phyloP scores from a whole-genome alignment of 2,888 invertebrate species.

The Hofmannophila pseudospretella region DNA sequence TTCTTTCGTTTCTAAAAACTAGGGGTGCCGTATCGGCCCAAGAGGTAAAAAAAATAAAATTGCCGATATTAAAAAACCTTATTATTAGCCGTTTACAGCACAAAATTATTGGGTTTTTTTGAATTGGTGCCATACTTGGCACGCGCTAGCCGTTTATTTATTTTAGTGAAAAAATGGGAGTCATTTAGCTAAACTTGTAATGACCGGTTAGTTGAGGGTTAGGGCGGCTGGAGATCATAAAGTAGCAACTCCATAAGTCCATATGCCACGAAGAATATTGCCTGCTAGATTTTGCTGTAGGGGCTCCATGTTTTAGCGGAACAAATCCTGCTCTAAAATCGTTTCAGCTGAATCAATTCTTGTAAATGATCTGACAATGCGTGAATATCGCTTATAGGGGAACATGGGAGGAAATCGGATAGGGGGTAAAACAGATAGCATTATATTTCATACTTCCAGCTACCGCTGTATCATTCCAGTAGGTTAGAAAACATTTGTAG shows the following conservation, averaged over 20 bases:
- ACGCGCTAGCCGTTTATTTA: slow-evolving; percentile 12
- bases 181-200: slow-evolving; percentile 23
- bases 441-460: too few species aligned
- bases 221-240: slow-evolving; percentile 25
- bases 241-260: slow-evolving; percentile 42
- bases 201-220: slow-evolving; percentile 27
- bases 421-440: too few species aligned
- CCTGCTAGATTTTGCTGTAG: slow-evolving; percentile 23
- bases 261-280: slow-evolving; percentile 38
- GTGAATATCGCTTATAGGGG: too few species aligned
- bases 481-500: too few species aligned
- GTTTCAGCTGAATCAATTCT: too few species aligned
- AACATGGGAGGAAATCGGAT: too few species aligned
- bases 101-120: slow-evolving; percentile 8
- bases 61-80: slow-evolving; percentile 11
- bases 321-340: too few species aligned
- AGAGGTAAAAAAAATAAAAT: slow-evolving; percentile 11
- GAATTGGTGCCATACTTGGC: slow-evolving; percentile 9
- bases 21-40: not conserved
- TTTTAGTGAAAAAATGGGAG: slow-evolving; percentile 20
- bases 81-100: slow-evolving; percentile 3
- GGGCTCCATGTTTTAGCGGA: slow-evolving; percentile 16
- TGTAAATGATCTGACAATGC: too few species aligned
- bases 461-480: too few species aligned
- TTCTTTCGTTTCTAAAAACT: not conserved